A percentile compares a stretch with the other conserved stretches of the same genome.
phyloP scores from a whole-genome alignment of 2,797 vertebrate genomes.

The Ceyx erithaca region DNA sequence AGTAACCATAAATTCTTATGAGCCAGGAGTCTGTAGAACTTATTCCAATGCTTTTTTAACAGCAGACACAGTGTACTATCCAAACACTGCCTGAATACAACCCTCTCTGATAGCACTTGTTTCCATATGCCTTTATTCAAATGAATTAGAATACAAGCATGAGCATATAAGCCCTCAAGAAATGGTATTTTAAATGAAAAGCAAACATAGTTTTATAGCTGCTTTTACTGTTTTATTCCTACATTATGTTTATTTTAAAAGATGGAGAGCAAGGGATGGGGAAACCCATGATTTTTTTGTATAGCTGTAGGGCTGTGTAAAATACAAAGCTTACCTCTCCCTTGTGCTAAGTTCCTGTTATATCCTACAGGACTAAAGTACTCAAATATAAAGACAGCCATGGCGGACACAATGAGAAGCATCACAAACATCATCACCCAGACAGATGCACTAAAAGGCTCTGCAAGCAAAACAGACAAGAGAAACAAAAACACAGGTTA shows the following conservation, averaged over 20 bases:
- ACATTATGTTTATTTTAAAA: neutral
- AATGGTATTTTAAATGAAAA: neutral
- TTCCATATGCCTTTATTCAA: neutral
- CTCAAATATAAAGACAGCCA: slow-evolving; percentile 98
- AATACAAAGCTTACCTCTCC: slow-evolving; percentile 87
- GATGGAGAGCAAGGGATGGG: neutral
- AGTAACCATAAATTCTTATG: neutral
- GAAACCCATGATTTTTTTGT: neutral
- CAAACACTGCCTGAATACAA: neutral
- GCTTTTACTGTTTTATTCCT: neutral
- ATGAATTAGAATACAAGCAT: neutral
- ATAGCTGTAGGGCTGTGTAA: neutral
- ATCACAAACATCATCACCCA: slow-evolving; percentile 99
- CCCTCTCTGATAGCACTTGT: neutral
- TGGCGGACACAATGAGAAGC: slow-evolving; percentile 95
- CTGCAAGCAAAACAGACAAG: slow-evolving; percentile 75
- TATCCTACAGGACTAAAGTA: slow-evolving; percentile 98
- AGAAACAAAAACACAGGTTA: slow-evolving; percentile 8
- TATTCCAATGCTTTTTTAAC: neutral
- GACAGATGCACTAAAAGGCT: slow-evolving; percentile 98
- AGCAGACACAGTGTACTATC: neutral
- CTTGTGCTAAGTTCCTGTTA: slow-evolving; percentile 95
- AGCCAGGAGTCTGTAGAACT: neutral
- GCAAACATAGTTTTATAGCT: neutral
- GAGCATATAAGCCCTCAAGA: neutral